Base-by-base conservation (phyloP, 2,797 vertebrate species). In the Gallinago stenura region DNA sequence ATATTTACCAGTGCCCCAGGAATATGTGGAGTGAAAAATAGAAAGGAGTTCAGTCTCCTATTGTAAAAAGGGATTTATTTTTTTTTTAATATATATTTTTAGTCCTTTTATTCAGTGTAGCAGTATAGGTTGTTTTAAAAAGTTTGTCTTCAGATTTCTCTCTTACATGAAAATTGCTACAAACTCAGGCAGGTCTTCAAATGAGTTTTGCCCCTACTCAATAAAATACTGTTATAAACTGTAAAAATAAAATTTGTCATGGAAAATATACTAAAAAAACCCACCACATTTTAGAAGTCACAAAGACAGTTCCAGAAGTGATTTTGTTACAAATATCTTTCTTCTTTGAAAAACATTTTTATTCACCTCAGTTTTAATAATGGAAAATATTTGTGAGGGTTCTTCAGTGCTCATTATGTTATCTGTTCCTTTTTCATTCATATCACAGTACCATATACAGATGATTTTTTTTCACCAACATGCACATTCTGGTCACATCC, bases 401-500 rank as follows among this genome's bases (percentile, higher is more conserved):
- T 86, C n/a, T 43, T 33, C 21, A 28, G 3, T 54, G 72, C 2
- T 86, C 8, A 56, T 56, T 51, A 43, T 69, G 68, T 30, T 45
- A 46, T 48, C 57, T 83, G 16, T 51, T 94, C 46, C 31, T 66
- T 88, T 90, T 86, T 64, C n/a, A 50, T 65, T 73, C 66, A 91
- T 86, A 83, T 76, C 35, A 57, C 73, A 80, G 19, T 64, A 72
- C 10, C 17, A 83, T 75, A 66, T 84, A 57, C 33, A 76, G 45
- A 28, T 78, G 50, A 94, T 17, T 14, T 82, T 88, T 91, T 83
- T 93, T 68, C 53, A 82, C 41, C 11, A 76, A 10, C 39, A 50
- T 87, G 61, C 48, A 89, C 53, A 80, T 94, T 94, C 77, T 85
- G 68, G 58, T 92, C 78, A 77, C 54, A 88, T 85, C 56, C 62